phyloP scores from a whole-genome alignment of 2,888 invertebrate species.

The Sesamia inferens region DNA sequence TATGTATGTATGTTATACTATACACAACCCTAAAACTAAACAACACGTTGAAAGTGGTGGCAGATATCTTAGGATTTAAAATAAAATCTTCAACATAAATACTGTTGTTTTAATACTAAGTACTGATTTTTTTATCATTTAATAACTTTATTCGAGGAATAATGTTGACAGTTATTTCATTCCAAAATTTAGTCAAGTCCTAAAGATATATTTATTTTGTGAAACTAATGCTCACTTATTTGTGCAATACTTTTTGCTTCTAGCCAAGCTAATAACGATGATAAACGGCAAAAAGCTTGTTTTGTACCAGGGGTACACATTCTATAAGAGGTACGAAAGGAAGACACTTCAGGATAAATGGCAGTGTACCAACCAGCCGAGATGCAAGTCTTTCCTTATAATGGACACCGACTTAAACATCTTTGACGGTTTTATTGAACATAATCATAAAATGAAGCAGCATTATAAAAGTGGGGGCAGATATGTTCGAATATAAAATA shows the following conservation, averaged over 20 bases:
- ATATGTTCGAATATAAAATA: constrained; percentile 49
- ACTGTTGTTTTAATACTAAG: constrained; percentile 14
- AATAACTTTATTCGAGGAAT: too few relatives aligned
- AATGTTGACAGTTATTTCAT: too few relatives aligned
- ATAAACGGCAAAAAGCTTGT: constrained; percentile 27
- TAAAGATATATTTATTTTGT: too few relatives aligned
- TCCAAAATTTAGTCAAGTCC: too few relatives aligned
- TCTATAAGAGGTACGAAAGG: constrained; percentile 44
- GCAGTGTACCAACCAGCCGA: constrained; percentile 54
- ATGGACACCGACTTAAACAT: constrained; percentile 27
- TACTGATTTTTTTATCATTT: too few relatives aligned
- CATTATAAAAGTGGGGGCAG: constrained; percentile 21
- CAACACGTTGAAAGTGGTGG: constrained; percentile 29
- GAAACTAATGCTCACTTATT: constrained; percentile 10
- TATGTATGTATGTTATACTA: constrained; percentile 11
- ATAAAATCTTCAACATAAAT: background rate
- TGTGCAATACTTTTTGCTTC: constrained; percentile 16
- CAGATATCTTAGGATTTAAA: constrained; percentile 42
- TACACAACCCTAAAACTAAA: constrained; percentile 46
- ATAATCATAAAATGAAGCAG: constrained; percentile 37
- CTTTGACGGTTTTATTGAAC: constrained; percentile 22
- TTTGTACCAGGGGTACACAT: constrained; percentile 56
- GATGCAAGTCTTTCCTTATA: constrained; percentile 51
- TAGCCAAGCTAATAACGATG: constrained; percentile 54
- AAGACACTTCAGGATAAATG: constrained; percentile 44